Evolutionary conservation across 1,140 invertebrate genomes (phyloP), one percentile per base, ranked within the genome.

Genomic region (Armadillidium nasatum): DNA sequence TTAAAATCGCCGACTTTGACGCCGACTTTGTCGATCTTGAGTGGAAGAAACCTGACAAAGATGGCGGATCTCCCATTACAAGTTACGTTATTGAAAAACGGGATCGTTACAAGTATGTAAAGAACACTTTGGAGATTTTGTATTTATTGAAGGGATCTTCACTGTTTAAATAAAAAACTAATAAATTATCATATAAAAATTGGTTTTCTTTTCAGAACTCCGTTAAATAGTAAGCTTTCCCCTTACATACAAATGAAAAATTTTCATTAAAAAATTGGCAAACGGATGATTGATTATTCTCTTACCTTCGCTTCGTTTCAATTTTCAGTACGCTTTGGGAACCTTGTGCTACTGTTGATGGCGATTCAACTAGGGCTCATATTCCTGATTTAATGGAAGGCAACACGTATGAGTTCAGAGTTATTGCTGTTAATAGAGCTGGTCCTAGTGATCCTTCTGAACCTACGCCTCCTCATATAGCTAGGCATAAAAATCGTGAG

Each of bases 21-120:
- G 90, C 88, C 78, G 92, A 97, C 85, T 96, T 93, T 82, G 95
- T 97, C n/a, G 93, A 97, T 82, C 88, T 99, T n/a, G 89, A 93
- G 85, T 99, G 97, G 96, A 88, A 88, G 71, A 88, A 91, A 79
- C 97, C 97, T 19, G 88, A 90, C 69, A 88, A 87, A 67, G 94
- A 98, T 86, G 94, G 94, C 22, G 94, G 94, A 6, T 91, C 92
- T 10, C 93, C 94, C 4, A 93, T 97, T 80, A 94, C 91, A 19
- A 93, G 93, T 10, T 98, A 97, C 81, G 86, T 98, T 33, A 94
- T 99, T 85, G 97, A 99, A 84, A 98, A 98, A 87, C 92, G 94
- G 82, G 95, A 97, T 83, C 93, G 95, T 83, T 94, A 92, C 83
- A 86, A 84, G 84, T 86, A 78, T 78, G 82, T 77, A 21, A 9